A percentile compares a stretch with the other conserved stretches of the same genome.
Conservation (phyloP, 2,113 vertebrate genomes). For the Peromyscus polionotus region DNA sequence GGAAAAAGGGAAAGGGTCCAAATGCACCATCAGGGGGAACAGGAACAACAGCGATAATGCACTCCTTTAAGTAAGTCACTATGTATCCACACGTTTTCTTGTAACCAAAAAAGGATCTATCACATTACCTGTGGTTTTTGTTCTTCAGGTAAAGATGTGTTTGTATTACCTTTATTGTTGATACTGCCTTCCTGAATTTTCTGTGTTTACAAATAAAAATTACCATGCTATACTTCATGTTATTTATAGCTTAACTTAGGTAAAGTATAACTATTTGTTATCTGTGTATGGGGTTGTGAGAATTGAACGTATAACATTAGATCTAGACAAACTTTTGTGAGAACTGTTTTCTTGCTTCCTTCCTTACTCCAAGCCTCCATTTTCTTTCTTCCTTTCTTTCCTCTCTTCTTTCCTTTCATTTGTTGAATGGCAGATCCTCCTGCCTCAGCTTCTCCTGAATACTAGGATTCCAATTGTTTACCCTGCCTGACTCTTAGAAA, state of each 20-base stretch:
- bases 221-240: neutral
- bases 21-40: neutral
- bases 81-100: neutral
- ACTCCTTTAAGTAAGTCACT: neutral
- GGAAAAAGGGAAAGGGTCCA: neutral
- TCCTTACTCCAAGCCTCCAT: no score
- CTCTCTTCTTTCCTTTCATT: neutral
- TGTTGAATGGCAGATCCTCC: neutral
- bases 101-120: neutral
- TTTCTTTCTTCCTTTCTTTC: neutral
- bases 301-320: neutral
- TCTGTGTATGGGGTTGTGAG: neutral
- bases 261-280: neutral
- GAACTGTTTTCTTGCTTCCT: neutral
- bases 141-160: neutral
- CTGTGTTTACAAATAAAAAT: neutral
- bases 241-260: conserved; percentile 3
- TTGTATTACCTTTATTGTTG: neutral
- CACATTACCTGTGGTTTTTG: neutral
- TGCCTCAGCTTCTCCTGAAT: neutral
- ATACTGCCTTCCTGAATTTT: neutral
- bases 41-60: neutral
- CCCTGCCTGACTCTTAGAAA: no score
- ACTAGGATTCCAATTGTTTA: neutral
- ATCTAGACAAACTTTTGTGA: neutral